Evolutionary conservation across 2,888 invertebrate species (phyloP).

Genomic region (Lathronympha strigana): DNA sequence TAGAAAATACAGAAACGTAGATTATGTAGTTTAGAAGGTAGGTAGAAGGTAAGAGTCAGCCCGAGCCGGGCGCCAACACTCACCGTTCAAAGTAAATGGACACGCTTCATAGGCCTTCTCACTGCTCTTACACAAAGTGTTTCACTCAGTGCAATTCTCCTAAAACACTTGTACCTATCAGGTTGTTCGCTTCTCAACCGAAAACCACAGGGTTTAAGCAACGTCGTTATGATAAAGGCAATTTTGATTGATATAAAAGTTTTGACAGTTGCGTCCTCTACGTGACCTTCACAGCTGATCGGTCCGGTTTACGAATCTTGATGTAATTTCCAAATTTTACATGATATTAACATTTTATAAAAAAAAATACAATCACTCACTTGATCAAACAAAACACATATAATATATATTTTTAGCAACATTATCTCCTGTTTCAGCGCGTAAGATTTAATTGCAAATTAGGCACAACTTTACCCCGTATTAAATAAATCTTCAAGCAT

Average conservation of each 20-base stretch:
- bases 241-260: constrained; percentile 34
- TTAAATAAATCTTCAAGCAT: no score
- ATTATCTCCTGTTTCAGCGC: no score
- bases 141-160: not conserved
- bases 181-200: not conserved
- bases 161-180: constrained; percentile 9
- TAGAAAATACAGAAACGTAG: not conserved
- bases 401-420: no score
- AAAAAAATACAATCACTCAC: not conserved
- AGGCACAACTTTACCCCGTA: no score
- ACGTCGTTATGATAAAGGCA: constrained; percentile 15
- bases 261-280: constrained; percentile 41
- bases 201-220: not conserved
- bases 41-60: not conserved
- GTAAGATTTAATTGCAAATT: no score
- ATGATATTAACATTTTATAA: not conserved
- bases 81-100: constrained; percentile 4
- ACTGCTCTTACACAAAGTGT: not conserved
- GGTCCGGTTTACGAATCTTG: constrained; percentile 30
- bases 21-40: not conserved
- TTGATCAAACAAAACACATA: no score
- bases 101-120: constrained; percentile 3
- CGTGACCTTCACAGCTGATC: constrained; percentile 39
- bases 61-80: not conserved
- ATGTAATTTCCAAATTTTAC: not conserved